Evolutionary conservation across 2,888 invertebrate species (phyloP), one percentile per base, ranked within the genome.

Genomic region (Labia minor): DNA sequence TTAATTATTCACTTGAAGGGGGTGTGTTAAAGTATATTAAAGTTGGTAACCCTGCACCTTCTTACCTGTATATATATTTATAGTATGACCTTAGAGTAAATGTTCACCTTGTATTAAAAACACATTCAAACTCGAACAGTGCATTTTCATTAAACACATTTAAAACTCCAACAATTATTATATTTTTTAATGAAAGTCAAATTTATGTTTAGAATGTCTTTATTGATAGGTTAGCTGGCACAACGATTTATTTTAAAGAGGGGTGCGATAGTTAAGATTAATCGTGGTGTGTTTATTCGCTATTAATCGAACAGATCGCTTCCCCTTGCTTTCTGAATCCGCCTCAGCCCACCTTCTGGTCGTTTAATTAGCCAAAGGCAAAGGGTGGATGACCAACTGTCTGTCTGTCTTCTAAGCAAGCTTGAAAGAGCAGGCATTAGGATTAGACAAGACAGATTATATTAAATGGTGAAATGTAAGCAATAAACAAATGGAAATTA

Each of bases 201-300:
- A 49, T 49, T 4, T 10, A 49, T 49, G 3, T 8, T 3, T 49
- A 3, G 3, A 49, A 49, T 8, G 49, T 49, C 49, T 49, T 49
- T 49, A 49, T 49, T 49, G 49, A 49, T 49, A 14, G n/a, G 49
- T 49, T 49, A 49, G 3, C 49, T 49, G 49, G 49, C 6, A 49
- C 49, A 16, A n/a, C n/a, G n/a, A 49, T 49, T 49, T 49, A 49
- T 49, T 49, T n/a, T 49, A 49, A 49, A 49, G 49, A 49, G 49
- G 33, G 49, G 49, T 49, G 49, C 49, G 49, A 49, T 49, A 49
- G 49, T 49, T 49, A 49, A 49, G 49, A 49, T 49, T 49, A 49
- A 49, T 49, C 14, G 49, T 49, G 49, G 49, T 49, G 49, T 49
- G 49, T 49, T 49, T 49, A 49, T 49, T 49, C 49, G 49, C 49